Base-by-base conservation (phyloP, 2,113 vertebrate species). In the Tychaedon coryphoeus region DNA sequence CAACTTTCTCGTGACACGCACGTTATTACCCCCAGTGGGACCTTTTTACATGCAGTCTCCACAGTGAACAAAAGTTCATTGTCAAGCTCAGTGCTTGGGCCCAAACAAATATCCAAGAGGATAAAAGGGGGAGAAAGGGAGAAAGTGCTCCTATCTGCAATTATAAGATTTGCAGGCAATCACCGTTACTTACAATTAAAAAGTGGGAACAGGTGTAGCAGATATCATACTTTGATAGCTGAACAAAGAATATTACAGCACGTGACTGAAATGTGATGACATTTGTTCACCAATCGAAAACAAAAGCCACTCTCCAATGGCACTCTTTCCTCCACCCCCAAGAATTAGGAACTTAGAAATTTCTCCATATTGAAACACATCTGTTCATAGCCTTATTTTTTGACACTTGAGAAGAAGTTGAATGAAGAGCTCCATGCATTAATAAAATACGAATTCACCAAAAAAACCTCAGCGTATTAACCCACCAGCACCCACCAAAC, bases 161-260 rank as follows among this genome's bases (percentile, higher is more conserved):
- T 69, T 29, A 18, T 48, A 91, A 96, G 36, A 90, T 75, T 92
- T 88, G 45, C 51, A 79, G 53, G 92, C 89, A 90, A 88, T 81
- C 69, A 76, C 93, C 86, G 88, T 95, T 97, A 89, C 81, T 90
- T 78, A 92, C 94, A 95, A 96, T 95, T 97, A 97, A 96, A 94
- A 95, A 96, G 62, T 96, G 91, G 95, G 96, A 92, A 94, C 90
- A 95, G 90, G 94, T 96, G 86, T 93, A 96, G 94, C 77, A 96
- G 97, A 97, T 92, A 97, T 45, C 86, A 96, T 92, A 97, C 95
- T 97, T 97, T 96, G 95, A 97, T 95, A 97, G 95, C 97, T 89
- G 97, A 98, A 98, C 97, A 98, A 98, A 98, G 97, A 97, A 96
- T 98, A 97, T 98, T 96, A 97, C 95, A 96, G 95, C 97, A 96